Evolutionary conservation across 64 coral and sea anemone species (phyloP).

Genomic region (Dendronephthya gigantea): DNA sequence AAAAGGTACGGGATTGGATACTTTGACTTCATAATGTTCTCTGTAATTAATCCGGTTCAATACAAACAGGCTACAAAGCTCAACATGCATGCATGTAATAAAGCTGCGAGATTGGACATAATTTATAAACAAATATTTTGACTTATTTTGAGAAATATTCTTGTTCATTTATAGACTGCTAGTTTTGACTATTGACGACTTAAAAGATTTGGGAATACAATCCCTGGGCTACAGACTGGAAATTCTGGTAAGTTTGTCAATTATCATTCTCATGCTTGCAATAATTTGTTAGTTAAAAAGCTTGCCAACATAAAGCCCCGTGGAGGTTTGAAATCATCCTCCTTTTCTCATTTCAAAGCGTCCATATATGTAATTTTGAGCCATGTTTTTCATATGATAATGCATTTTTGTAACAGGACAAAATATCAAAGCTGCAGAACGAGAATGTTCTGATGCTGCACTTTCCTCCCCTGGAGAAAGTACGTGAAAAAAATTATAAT

Average conservation of each 20-base stretch:
- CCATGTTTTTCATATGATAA: not conserved
- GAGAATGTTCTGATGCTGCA: slow-evolving; percentile 52
- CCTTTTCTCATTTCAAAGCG: no score
- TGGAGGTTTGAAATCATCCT: not conserved
- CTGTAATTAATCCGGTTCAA: no score
- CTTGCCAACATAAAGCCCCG: not conserved
- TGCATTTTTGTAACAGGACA: slow-evolving; percentile 39
- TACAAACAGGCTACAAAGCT: no score
- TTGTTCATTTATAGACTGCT: slow-evolving; percentile 32
- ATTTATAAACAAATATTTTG: not conserved
- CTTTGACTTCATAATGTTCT: not conserved
- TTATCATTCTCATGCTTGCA: not conserved
- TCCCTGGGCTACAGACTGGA: slow-evolving; percentile 61
- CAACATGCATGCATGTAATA: no score
- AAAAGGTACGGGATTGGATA: slow-evolving; percentile 24
- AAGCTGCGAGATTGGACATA: not conserved
- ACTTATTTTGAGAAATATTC: not conserved
- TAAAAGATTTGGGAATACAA: slow-evolving; percentile 49
- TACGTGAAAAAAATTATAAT: not conserved
- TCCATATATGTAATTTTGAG: not conserved
- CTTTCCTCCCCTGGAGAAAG: slow-evolving; percentile 59
- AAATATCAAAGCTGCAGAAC: slow-evolving; percentile 45
- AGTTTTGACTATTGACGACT: slow-evolving; percentile 45
- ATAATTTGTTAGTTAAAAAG: not conserved
- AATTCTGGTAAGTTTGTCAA: slow-evolving; percentile 32